These are phyloP conservation scores for Coregonus sp. DNA, from an alignment of 2,797 vertebrate genomes.

Conservation along the genomic window DNA sequence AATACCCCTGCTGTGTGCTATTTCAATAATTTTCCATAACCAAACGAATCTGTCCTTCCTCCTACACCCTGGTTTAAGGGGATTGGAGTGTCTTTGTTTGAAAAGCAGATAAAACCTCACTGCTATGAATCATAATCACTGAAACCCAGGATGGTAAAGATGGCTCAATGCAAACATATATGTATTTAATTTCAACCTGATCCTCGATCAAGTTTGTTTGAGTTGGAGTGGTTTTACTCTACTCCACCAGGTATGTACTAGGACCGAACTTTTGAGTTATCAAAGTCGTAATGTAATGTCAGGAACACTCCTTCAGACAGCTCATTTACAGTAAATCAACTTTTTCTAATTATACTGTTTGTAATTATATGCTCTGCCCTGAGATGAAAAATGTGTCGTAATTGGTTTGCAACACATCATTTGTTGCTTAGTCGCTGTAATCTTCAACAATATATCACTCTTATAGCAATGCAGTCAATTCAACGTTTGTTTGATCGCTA, in stretches of 20 bases:
- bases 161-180: conserved; percentile 27
- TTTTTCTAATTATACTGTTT: not conserved
- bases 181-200: conserved; percentile 7
- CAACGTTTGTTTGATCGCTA: no score
- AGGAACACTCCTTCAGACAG: not conserved
- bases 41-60: conserved; percentile 45
- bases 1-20: conserved; percentile 47
- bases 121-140: conserved; percentile 40
- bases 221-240: not conserved
- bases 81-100: conserved; percentile 58
- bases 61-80: conserved; percentile 45
- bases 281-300: no score
- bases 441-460: no score
- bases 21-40: conserved; percentile 62
- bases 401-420: no score
- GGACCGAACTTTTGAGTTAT: not conserved
- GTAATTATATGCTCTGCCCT: no score
- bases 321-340: not conserved
- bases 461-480: no score
- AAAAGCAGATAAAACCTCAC: conserved; percentile 48
- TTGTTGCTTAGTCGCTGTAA: no score
- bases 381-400: no score
- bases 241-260: no score
- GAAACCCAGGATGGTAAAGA: conserved; percentile 25
- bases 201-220: conserved; percentile 14